phyloP scores from a whole-genome alignment of 2,113 vertebrate species.

The Apistogramma diplotaenia region DNA sequence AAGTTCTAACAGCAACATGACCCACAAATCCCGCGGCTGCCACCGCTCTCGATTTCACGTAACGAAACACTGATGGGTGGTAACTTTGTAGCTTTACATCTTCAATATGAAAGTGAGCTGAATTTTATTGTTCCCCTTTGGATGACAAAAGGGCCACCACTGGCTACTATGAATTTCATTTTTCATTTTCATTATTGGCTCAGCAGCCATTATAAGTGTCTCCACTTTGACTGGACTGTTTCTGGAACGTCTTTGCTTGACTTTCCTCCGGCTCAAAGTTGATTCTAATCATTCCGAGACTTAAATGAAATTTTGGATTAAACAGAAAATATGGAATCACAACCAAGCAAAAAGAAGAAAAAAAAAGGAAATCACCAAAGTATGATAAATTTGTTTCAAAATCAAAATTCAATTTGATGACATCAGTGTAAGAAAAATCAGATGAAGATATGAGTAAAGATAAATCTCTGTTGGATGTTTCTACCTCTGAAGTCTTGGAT shows the following conservation, averaged over 20 bases:
- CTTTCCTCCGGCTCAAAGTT: neutral
- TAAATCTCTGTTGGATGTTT: neutral
- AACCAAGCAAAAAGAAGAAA: neutral
- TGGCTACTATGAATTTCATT: neutral
- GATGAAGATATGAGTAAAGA: neutral
- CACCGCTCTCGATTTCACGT: neutral
- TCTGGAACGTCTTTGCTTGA: neutral
- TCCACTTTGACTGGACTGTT: neutral
- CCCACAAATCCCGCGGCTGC: rapidly evolving
- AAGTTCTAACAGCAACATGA: neutral
- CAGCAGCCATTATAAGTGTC: neutral
- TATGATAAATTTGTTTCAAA: rapidly evolving
- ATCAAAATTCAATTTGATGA: neutral
- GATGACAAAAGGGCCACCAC: neutral
- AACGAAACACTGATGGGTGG: neutral
- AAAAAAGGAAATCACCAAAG: rapidly evolving
- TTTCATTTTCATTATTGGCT: neutral
- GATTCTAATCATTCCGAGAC: neutral
- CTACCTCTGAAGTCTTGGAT: neutral
- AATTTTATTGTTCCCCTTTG: neutral
- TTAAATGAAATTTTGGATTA: neutral
- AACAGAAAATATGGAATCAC: neutral
- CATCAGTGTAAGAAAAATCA: neutral
- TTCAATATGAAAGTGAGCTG: neutral
- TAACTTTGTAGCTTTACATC: neutral